These are phyloP conservation scores for Ramphastos sulfuratus DNA, from an alignment of 2,113 vertebrate species.

Conservation along the genomic window DNA sequence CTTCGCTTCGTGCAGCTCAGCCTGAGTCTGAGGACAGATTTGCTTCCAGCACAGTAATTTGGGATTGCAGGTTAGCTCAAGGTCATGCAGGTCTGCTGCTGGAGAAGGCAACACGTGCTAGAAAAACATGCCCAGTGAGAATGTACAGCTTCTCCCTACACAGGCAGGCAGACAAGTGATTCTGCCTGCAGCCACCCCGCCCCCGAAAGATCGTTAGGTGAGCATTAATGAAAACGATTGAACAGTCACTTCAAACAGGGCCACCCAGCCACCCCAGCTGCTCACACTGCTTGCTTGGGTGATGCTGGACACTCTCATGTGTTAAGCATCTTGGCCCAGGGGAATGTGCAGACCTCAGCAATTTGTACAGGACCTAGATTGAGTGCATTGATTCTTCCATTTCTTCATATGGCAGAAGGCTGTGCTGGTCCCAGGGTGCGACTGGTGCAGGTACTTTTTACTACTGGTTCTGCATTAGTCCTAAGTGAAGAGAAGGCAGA, in stretches of 20 bases:
- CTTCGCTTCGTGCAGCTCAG: background rate
- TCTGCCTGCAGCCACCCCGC: background rate
- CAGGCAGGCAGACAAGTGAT: background rate
- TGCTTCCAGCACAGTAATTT: background rate
- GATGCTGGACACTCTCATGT: background rate
- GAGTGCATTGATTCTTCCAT: accelerated
- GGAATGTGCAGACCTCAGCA: background rate
- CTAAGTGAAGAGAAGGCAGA: background rate
- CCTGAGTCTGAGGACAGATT: background rate
- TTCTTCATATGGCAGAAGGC: background rate
- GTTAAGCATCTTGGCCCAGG: background rate
- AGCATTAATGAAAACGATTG: background rate
- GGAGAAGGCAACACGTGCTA: background rate
- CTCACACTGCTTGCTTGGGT: accelerated
- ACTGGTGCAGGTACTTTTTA: accelerated
- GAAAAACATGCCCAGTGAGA: background rate
- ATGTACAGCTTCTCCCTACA: background rate
- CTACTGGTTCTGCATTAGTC: background rate
- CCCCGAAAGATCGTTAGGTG: background rate
- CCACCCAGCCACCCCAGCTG: background rate
- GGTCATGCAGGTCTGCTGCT: background rate
- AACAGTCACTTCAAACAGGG: background rate
- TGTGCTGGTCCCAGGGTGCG: background rate
- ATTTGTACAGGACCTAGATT: background rate
- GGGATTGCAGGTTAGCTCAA: background rate